These are phyloP conservation scores for Ophion obscuratus DNA, from an alignment of 2,888 invertebrate genomes.

Conservation along the genomic window DNA sequence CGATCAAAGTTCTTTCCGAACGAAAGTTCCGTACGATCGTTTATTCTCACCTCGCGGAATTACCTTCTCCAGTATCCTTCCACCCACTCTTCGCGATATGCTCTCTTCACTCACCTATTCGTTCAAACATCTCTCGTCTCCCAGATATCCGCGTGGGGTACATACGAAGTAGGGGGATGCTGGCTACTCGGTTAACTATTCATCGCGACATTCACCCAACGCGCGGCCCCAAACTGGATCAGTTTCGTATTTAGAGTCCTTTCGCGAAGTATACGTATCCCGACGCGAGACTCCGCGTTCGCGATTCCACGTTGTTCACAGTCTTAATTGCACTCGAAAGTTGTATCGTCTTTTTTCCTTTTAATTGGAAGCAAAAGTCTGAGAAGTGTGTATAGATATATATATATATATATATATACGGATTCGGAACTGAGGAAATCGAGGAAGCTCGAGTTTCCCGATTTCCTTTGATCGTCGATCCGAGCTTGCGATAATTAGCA, in stretches of 20 bases:
- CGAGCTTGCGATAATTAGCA: background rate
- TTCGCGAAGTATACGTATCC: slow-evolving; percentile 17
- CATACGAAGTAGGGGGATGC: slow-evolving; percentile 65
- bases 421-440: background rate
- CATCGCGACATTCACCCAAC: slow-evolving; percentile 79
- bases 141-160: slow-evolving; percentile 65
- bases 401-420: background rate
- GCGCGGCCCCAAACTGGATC: slow-evolving; percentile 77
- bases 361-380: background rate
- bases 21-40: slow-evolving; percentile 52
- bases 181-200: slow-evolving; percentile 62
- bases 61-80: slow-evolving; percentile 42
- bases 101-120: slow-evolving; percentile 43
- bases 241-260: slow-evolving; percentile 74
- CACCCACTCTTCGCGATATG: slow-evolving; percentile 15
- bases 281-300: background rate
- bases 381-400: background rate
- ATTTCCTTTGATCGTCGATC: background rate
- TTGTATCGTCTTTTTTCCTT: background rate
- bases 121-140: slow-evolving; percentile 50
- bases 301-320: background rate
- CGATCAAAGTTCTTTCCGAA: slow-evolving; percentile 41
- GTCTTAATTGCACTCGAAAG: background rate
- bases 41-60: slow-evolving; percentile 34
- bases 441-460: background rate